Percentiles rank a stretch among this genome's conserved stretches.
Evolutionary conservation across 2,888 invertebrate genomes (phyloP).

Genomic region (Nasonovia ribisnigri): DNA sequence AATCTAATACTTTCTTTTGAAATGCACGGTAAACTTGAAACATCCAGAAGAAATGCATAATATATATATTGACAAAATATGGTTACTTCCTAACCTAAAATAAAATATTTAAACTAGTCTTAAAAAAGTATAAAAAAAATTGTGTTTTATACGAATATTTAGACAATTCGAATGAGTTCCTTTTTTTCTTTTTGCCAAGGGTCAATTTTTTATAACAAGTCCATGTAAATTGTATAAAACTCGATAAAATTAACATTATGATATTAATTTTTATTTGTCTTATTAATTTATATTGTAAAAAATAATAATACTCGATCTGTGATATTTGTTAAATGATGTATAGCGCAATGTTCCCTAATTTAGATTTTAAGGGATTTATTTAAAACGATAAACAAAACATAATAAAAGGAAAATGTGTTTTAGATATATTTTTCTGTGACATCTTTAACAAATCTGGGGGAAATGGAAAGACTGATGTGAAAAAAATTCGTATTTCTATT

Average conservation of each 20-base stretch:
- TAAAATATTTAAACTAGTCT: slow-evolving; percentile 65
- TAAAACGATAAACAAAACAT: slow-evolving; percentile 54
- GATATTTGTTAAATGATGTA: slow-evolving; percentile 65
- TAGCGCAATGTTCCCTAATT: slow-evolving; percentile 64
- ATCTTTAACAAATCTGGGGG: slow-evolving; percentile 65
- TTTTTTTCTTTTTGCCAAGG: slow-evolving; percentile 65
- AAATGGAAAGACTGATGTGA: slow-evolving; percentile 65
- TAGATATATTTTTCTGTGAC: slow-evolving; percentile 64
- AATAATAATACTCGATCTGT: slow-evolving; percentile 65
- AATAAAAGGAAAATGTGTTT: slow-evolving; percentile 61
- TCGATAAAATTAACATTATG: slow-evolving; percentile 65
- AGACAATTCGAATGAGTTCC: slow-evolving; percentile 64
- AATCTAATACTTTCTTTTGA: slow-evolving; percentile 65
- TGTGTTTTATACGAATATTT: slow-evolving; percentile 65
- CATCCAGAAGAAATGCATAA: slow-evolving; percentile 65
- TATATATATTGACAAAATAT: slow-evolving; percentile 65
- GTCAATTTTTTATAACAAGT: slow-evolving; percentile 65
- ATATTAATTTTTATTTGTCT: slow-evolving; percentile 65
- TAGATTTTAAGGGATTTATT: slow-evolving; percentile 65
- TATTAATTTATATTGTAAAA: slow-evolving; percentile 65
- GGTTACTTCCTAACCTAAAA: slow-evolving; percentile 64
- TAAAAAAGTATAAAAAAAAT: slow-evolving; percentile 64
- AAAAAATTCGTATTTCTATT: slow-evolving; percentile 64
- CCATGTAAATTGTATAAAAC: slow-evolving; percentile 65
- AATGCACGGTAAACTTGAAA: slow-evolving; percentile 65